Percentiles rank a stretch among this genome's conserved stretches.
Evolutionary conservation across 2,888 invertebrate species (phyloP).

Genomic region (Malthinus flaveolus): DNA sequence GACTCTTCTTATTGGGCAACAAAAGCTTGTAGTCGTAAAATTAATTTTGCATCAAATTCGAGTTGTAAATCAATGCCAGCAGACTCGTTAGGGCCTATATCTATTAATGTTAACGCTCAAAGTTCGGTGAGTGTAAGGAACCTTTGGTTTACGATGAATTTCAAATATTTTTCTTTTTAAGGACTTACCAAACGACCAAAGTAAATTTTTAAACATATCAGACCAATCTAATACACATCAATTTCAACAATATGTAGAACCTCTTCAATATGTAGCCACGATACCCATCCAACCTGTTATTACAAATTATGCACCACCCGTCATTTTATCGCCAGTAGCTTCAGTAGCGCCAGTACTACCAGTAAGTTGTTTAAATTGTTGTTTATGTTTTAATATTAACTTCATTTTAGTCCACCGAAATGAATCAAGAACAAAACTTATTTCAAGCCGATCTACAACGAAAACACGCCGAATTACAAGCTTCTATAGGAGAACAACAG

Average conservation of each 20-base stretch:
- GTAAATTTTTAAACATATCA: background rate
- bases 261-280: conserved; percentile 60
- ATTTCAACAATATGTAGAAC: conserved; percentile 49
- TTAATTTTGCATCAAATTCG: conserved; percentile 55
- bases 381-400: background rate
- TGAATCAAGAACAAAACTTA: conserved; percentile 62
- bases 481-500: conserved; percentile 82
- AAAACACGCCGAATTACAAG: conserved; percentile 84
- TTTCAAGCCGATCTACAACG: conserved; percentile 75
- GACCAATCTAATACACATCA: background rate
- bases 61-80: conserved; percentile 70
- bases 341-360: too few relatives aligned
- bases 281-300: conserved; percentile 64
- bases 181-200: background rate
- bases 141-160: background rate
- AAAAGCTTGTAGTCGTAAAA: conserved; percentile 44
- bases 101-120: background rate
- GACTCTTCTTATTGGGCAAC: conserved; percentile 44
- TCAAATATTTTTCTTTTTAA: background rate
- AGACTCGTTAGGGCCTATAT: conserved; percentile 60
- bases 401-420: conserved; percentile 45
- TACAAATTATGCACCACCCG: conserved; percentile 55
- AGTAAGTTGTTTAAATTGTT: conserved; percentile 35
- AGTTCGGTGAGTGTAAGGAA: background rate
- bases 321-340: conserved; percentile 52